phyloP scores from a whole-genome alignment of 1,140 invertebrate genomes.

The Drosophila chauvacae region DNA sequence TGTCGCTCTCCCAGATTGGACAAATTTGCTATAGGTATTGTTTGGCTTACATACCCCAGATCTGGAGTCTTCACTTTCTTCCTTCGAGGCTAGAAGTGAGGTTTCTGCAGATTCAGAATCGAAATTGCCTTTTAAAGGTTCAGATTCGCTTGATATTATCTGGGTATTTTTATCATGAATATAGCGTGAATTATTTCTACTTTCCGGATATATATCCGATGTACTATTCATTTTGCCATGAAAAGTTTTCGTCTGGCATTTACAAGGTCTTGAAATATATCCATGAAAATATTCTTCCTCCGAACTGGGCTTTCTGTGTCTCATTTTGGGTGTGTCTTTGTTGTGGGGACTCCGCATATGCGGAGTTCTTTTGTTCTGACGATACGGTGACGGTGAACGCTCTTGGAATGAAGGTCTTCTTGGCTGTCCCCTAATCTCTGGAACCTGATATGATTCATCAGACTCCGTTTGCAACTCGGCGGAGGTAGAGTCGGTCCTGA shows the following conservation, averaged over 20 bases:
- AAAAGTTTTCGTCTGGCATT: not conserved
- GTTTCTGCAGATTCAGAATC: not conserved
- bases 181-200: not conserved
- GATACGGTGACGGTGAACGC: too few relatives aligned
- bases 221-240: not conserved
- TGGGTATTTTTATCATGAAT: not conserved
- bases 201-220: not conserved
- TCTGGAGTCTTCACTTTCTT: not conserved
- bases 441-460: too few relatives aligned
- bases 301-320: not conserved
- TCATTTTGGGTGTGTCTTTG: too few relatives aligned
- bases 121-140: not conserved
- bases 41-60: not conserved
- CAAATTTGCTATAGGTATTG: not conserved
- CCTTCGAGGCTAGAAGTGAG: not conserved
- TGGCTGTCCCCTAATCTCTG: not conserved
- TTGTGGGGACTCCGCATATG: not conserved
- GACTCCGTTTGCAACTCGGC: not conserved
- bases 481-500: not conserved
- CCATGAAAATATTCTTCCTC: not conserved
- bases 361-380: too few relatives aligned
- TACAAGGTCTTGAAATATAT: not conserved
- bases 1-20: not conserved
- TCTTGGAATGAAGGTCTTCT: not conserved
- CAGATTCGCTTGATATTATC: not conserved